phyloP scores from a whole-genome alignment of 2,888 invertebrate genomes.

The Alsophila aescularia region DNA sequence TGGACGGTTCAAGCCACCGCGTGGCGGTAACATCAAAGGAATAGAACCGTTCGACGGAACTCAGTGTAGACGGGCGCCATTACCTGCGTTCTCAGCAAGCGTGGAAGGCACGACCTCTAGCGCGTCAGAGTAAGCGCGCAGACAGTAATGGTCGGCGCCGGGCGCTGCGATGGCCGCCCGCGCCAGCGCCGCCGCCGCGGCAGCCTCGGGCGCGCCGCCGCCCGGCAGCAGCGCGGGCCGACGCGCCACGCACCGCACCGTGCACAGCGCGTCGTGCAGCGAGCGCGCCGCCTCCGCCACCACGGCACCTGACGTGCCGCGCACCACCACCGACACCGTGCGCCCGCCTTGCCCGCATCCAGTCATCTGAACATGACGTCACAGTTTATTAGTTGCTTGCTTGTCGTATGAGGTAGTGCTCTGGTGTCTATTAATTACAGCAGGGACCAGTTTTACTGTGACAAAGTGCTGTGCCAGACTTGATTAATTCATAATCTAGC shows the following conservation, averaged over 20 bases:
- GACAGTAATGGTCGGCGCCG: slow-evolving; percentile 97
- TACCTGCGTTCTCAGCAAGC: slow-evolving; percentile 79
- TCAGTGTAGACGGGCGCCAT: too few relatives aligned
- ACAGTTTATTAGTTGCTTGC: too few relatives aligned
- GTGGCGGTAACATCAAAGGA: too few relatives aligned
- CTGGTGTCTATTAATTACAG: too few relatives aligned
- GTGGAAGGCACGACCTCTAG: slow-evolving; percentile 89
- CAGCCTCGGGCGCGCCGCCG: slow-evolving; percentile 99
- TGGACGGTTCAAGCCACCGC: too few relatives aligned
- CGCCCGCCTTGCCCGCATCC: slow-evolving; percentile 94
- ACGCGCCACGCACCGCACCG: slow-evolving; percentile 98
- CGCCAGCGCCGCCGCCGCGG: slow-evolving; percentile 93
- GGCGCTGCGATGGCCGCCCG: slow-evolving; percentile 92
- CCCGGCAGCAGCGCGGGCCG: slow-evolving; percentile 96
- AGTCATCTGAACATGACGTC: slow-evolving; percentile 85
- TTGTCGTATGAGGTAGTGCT: too few relatives aligned
- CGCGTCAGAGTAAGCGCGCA: slow-evolving; percentile 97
- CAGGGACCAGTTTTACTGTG: too few relatives aligned
- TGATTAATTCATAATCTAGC: too few relatives aligned
- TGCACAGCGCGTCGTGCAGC: slow-evolving; percentile 95
- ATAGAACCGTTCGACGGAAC: too few relatives aligned
- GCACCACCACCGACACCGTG: slow-evolving; percentile 96
- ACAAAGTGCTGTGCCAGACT: too few relatives aligned
- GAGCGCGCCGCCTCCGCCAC: slow-evolving; percentile 96
- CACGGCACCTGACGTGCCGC: slow-evolving; percentile 93